These are phyloP conservation scores for Saturnia japonica DNA, from an alignment of 2,888 invertebrate genomes.

Conservation along the genomic window DNA sequence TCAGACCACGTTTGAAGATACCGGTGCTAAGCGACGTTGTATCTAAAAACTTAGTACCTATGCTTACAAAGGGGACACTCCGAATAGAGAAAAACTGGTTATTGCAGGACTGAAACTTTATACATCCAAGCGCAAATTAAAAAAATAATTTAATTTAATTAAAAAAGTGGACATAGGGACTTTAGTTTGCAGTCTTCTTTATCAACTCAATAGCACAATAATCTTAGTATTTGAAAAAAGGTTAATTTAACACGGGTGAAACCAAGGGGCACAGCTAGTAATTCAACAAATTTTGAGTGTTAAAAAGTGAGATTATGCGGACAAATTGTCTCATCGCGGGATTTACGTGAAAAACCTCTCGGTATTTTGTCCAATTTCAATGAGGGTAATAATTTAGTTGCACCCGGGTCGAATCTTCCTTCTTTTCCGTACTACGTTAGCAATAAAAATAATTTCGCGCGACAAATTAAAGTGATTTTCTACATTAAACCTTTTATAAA, in stretches of 20 bases:
- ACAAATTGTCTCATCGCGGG: constrained; percentile 33
- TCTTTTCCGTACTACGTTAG: not conserved
- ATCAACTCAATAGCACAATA: too few relatives aligned
- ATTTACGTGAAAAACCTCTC: constrained; percentile 46
- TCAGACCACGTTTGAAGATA: too few relatives aligned
- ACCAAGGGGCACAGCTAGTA: not conserved
- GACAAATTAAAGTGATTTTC: not conserved
- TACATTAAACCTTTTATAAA: not conserved
- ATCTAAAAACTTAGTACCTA: too few relatives aligned
- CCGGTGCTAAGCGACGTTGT: too few relatives aligned
- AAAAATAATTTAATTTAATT: too few relatives aligned
- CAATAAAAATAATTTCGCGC: constrained; percentile 4
- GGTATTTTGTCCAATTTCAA: constrained; percentile 51
- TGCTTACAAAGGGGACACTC: too few relatives aligned
- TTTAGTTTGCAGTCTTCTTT: too few relatives aligned
- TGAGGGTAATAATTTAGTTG: constrained; percentile 57
- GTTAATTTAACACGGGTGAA: not conserved
- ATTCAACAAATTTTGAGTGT: not conserved
- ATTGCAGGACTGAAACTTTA: too few relatives aligned
- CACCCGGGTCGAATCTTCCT: constrained; percentile 28
- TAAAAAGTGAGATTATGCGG: not conserved
- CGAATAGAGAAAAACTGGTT: too few relatives aligned
- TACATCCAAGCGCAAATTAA: too few relatives aligned
- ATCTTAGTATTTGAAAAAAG: too few relatives aligned
- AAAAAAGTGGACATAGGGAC: too few relatives aligned